Evolutionary conservation across 2,797 vertebrate species (phyloP), one percentile per base, ranked within the genome.

Genomic region (Danio tinwini): DNA sequence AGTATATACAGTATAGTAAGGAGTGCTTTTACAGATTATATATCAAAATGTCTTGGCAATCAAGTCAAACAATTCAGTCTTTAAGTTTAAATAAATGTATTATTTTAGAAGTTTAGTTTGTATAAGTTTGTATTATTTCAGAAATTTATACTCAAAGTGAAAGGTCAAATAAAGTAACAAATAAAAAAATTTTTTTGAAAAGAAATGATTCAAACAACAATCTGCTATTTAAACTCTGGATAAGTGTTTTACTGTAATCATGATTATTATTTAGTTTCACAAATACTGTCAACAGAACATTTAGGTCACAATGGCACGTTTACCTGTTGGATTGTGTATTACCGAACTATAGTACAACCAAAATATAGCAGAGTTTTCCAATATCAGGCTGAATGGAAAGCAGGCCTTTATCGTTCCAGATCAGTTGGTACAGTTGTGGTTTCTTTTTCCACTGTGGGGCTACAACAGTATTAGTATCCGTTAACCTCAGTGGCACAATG

Each of bases 371-470:
- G 12, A 7, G 5, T 59, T 74, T 74, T 74, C 71, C 71, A 59
- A 8, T 5, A 47, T 45, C 55, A 47, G 56, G 13, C 16, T 0
- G 0, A 49, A 59, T 3, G 71, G 71, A 74, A 74, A 74, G 42
- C 56, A 61, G 71, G 5, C 42, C 14, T 42, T 74, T 74, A 4
- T 1, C 21, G 42, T 61, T 74, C 9, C 40, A 7, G 56, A 9
- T 5, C 71, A 61, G 55, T 74, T 49, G 45, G 47, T 13, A 47
- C 1, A 40, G 11, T 2, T 59, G 14, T 4, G 6, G 71, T 74
- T 74, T 61, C 55, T 49, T 74, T 74, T 74, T 74, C 71, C 71
- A 73, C 40, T 29, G 55, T 29, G 42, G 44, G 47, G 19, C 55
- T 16, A 61, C 59, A 61, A 16, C 14, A 61, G 40, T 8, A 37